Base-by-base conservation (phyloP, 2,797 vertebrate species). In the Sylvilagus floridanus region DNA sequence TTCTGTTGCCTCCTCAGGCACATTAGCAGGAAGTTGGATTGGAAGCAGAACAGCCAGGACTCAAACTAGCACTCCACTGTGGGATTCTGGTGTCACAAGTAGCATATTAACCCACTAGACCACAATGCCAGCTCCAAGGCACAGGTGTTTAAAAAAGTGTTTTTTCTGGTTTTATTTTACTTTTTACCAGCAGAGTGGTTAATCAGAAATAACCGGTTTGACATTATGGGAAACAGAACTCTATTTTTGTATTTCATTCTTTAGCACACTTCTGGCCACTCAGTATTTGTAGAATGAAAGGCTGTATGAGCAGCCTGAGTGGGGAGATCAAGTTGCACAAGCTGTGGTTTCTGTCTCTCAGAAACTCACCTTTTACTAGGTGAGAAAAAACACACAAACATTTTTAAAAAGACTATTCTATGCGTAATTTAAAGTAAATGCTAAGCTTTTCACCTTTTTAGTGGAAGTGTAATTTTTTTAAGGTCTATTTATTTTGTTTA, bases 161-260 rank as follows among this genome's bases (percentile, higher is more conserved):
- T 76, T 62, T 63, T 5, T 19, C 32, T 32, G 84, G 22, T 47
- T 86, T 89, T 75, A n/a, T 81, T 93, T 94, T 68, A 75, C 35
- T 62, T 92, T 88, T 95, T 88, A 16, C 75, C n/a, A 62, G 47
- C 6, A 77, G 26, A 52, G 42, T 7, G 4, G 37, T 94, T 95
- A 85, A 82, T 94, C 35, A 91, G 71, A 72, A 22, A 50, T 57
- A 79, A 42, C 1, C 81, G 21, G 21, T 75, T 13, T 79, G 26
- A 16, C 62, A 84, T 62, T 76, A 30, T 7, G 84, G 63, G 8
- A 95, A 42, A 10, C 47, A 93, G 57, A 83, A 84, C 63, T 76
- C 28, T 88, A 24, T 73, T 89, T 94, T 91, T 92, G 4, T 63
- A 73, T 81, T 78, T 94, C 37, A 81, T 13, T 50, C 14, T 96